These are phyloP conservation scores for Crypturellus tataupa DNA, from an alignment of 2,797 vertebrate genomes.

Conservation along the genomic window DNA sequence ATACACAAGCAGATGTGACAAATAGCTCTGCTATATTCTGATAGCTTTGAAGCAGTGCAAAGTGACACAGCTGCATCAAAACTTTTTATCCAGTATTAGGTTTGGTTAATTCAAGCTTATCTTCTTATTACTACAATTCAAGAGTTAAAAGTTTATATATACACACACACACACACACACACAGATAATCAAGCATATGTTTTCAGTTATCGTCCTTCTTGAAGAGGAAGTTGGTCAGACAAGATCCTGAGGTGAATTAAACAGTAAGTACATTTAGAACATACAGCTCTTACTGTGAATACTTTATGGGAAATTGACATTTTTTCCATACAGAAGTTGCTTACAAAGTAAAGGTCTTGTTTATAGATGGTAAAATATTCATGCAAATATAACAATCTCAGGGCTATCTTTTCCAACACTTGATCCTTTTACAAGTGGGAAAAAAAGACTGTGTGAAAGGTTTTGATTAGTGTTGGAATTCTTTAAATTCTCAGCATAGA, in stretches of 20 bases:
- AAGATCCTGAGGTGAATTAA: constrained; percentile 30
- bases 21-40: background rate
- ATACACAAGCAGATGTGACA: background rate
- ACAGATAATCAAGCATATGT: constrained; percentile 15
- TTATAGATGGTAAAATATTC: constrained; percentile 28
- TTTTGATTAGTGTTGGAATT: constrained; percentile 19
- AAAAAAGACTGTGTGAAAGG: background rate
- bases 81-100: background rate
- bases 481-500: background rate
- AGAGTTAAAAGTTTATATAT: background rate
- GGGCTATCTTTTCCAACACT: background rate
- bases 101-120: background rate
- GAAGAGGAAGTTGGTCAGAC: constrained; percentile 25
- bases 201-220: constrained; percentile 42
- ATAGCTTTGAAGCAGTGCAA: background rate
- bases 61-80: background rate
- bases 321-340: background rate
- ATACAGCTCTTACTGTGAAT: constrained; percentile 16
- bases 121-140: constrained; percentile 11
- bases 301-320: constrained; percentile 34
- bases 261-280: constrained; percentile 61
- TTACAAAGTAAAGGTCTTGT: constrained; percentile 42
- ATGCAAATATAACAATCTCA: constrained; percentile 3
- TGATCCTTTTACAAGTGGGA: background rate
- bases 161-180: no score